Conservation (phyloP, 1,140 invertebrate genomes). For the Schlechtendalia chinensis region DNA sequence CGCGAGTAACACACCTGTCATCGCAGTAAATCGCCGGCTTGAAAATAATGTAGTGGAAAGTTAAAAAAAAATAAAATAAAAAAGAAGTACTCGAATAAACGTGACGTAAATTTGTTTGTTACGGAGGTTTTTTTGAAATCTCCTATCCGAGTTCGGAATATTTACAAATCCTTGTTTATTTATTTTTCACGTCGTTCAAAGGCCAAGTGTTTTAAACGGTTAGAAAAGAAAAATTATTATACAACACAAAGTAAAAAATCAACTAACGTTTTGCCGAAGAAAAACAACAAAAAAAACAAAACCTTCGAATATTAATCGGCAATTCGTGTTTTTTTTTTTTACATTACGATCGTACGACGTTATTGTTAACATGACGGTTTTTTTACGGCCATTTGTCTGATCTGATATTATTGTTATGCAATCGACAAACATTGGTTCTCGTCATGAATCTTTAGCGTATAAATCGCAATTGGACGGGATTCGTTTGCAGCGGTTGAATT, state of each 20-base stretch:
- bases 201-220: neutral
- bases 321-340: no score
- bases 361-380: no score
- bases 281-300: neutral
- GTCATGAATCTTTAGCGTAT: no score
- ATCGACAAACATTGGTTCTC: no score
- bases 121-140: neutral
- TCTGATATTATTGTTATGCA: no score
- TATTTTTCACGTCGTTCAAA: neutral
- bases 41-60: slow-evolving; percentile 38
- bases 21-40: neutral
- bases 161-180: neutral
- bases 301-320: no score
- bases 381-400: no score
- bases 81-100: slow-evolving; percentile 15
- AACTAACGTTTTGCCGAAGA: neutral
- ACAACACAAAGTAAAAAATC: neutral
- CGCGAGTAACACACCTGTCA: slow-evolving; percentile 12
- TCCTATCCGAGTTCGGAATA: neutral
- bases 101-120: slow-evolving; percentile 4
- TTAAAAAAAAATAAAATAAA: slow-evolving; percentile 39
- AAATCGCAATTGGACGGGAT: no score
- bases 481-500: no score
- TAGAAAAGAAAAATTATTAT: neutral
- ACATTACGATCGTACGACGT: no score